phyloP scores from a whole-genome alignment of 2,888 invertebrate genomes.

The Amaurobius ferox region DNA sequence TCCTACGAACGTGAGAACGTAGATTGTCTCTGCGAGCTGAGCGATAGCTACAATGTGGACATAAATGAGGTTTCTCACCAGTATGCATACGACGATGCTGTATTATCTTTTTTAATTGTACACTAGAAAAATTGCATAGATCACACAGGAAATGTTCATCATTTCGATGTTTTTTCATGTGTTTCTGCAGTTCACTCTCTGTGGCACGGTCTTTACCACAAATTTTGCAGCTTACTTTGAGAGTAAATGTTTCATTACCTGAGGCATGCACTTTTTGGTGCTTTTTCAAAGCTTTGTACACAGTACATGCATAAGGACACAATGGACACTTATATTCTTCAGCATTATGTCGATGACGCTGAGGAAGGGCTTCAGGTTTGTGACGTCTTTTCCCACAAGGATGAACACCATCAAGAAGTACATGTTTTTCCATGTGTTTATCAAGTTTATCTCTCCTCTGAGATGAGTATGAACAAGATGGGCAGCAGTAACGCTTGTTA shows the following conservation, averaged over 20 bases:
- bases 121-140: conserved; percentile 81
- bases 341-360: conserved; percentile 78
- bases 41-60: conserved; percentile 81
- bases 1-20: conserved; percentile 81
- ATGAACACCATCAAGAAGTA: conserved; percentile 78
- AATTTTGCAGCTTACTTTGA: conserved; percentile 79
- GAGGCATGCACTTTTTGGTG: conserved; percentile 80
- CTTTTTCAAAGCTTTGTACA: conserved; percentile 80
- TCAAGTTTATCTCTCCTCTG: conserved; percentile 79
- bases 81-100: conserved; percentile 81
- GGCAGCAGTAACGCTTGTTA: conserved; percentile 76
- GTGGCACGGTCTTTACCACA: conserved; percentile 81
- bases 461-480: conserved; percentile 77
- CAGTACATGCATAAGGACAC: conserved; percentile 81
- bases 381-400: conserved; percentile 79
- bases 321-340: conserved; percentile 81
- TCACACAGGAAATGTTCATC: conserved; percentile 80
- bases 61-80: conserved; percentile 81
- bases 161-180: conserved; percentile 80
- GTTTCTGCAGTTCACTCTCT: conserved; percentile 80
- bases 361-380: conserved; percentile 77
- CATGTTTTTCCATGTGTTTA: conserved; percentile 79
- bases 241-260: conserved; percentile 72
- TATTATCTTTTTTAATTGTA: conserved; percentile 81
- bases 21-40: conserved; percentile 81